These are phyloP conservation scores for Pteronura brasiliensis DNA, from an alignment of 2,113 vertebrate species.

Conservation along the genomic window DNA sequence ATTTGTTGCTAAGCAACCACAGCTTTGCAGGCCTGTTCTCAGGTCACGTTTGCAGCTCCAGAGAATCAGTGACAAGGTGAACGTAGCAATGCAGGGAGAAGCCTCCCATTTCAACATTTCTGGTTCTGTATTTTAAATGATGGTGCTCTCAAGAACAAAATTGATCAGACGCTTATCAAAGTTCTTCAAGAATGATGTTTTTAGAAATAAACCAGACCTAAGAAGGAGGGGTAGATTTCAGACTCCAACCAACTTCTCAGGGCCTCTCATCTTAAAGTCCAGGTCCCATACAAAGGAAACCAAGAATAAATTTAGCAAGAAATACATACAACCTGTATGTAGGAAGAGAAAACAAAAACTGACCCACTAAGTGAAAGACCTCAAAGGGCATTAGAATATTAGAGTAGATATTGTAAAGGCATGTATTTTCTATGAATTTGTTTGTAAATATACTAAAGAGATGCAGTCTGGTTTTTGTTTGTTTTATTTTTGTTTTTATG, in stretches of 20 bases:
- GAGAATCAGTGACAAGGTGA: conserved; percentile 70
- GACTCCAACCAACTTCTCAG: neutral
- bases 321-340: neutral
- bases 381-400: neutral
- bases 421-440: neutral
- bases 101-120: conserved; percentile 38
- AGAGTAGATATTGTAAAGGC: neutral
- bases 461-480: neutral
- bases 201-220: conserved; percentile 5
- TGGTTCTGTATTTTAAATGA: conserved; percentile 31
- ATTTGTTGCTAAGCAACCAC: conserved; percentile 76
- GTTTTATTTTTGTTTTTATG: neutral
- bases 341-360: neutral
- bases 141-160: conserved; percentile 26
- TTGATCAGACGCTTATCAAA: neutral
- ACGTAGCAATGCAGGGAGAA: conserved; percentile 9
- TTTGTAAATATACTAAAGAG: neutral
- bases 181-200: conserved; percentile 13
- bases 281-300: neutral
- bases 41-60: conserved; percentile 61
- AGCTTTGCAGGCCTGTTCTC: conserved; percentile 46
- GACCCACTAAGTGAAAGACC: neutral
- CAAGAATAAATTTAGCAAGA: conserved; percentile 1
- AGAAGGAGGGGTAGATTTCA: conserved; percentile 24
- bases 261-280: neutral